Conservation (phyloP, 2,113 vertebrate species). For the Brachionichthys hirsutus region DNA sequence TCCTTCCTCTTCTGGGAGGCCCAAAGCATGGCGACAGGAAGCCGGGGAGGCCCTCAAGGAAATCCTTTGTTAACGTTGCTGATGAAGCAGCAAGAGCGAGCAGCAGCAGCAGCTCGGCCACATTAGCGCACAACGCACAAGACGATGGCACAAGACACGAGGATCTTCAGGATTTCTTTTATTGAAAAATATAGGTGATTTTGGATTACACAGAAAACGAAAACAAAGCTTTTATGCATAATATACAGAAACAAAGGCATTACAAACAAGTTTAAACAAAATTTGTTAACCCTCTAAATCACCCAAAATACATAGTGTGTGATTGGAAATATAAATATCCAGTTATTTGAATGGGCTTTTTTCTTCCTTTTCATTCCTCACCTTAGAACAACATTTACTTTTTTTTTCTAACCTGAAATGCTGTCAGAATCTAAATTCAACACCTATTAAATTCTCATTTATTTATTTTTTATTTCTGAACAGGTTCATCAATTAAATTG, state of each 20-base stretch:
- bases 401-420: conserved; percentile 20
- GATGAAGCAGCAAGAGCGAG: no score
- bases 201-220: conserved; percentile 56
- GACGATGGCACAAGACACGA: neutral
- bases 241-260: conserved; percentile 27
- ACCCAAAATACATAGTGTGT: conserved; percentile 51
- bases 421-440: conserved; percentile 25
- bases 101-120: neutral
- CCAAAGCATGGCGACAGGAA: conserved; percentile 43
- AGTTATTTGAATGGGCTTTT: conserved; percentile 35
- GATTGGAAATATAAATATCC: conserved; percentile 49
- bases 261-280: conserved; percentile 20
- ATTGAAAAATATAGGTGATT: conserved; percentile 84
- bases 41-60: conserved; percentile 37
- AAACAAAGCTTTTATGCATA: conserved; percentile 42
- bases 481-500: no score
- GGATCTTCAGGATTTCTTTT: conserved; percentile 62
- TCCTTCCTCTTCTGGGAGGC: conserved; percentile 55
- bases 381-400: neutral
- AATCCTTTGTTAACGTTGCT: conserved; percentile 42
- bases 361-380: neutral
- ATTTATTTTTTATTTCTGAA: no score
- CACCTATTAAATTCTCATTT: conserved; percentile 28
- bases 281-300: conserved; percentile 10
- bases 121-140: conserved; percentile 9